Evolutionary conservation across 2,888 invertebrate species (phyloP).

Genomic region (Scrobipalpa costella): DNA sequence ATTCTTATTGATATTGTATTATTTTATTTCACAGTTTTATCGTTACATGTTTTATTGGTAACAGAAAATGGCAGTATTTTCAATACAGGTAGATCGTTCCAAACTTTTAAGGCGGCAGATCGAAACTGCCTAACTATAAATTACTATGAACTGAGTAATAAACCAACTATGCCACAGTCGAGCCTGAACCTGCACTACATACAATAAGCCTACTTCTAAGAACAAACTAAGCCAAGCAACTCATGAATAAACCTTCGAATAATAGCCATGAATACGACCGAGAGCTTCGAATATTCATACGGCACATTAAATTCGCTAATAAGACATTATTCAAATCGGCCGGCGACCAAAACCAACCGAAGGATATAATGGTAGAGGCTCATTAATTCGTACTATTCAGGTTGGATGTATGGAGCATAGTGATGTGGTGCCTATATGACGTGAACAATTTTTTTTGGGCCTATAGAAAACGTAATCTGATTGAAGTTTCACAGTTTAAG

Average conservation of each 20-base stretch:
- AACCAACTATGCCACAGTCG: too few species aligned
- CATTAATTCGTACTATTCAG: constrained; percentile 41
- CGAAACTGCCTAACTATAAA: too few species aligned
- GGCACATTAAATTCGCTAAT: constrained; percentile 1
- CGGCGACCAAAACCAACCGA: neutral
- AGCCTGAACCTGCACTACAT: too few species aligned
- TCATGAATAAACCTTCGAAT: neutral
- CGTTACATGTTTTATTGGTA: too few species aligned
- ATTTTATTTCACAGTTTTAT: neutral
- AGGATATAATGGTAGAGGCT: constrained; percentile 24
- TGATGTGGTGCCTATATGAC: too few species aligned
- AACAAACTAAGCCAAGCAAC: neutral
- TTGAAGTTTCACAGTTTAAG: too few species aligned
- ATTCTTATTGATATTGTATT: neutral
- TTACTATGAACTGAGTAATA: too few species aligned
- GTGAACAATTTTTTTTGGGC: too few species aligned
- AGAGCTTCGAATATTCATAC: neutral
- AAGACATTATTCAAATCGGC: constrained; percentile 1
- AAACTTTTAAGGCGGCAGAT: too few species aligned
- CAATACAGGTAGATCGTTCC: too few species aligned
- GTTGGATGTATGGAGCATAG: neutral
- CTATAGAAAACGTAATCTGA: too few species aligned
- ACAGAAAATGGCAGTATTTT: too few species aligned
- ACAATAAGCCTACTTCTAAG: neutral
- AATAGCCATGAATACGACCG: neutral